phyloP scores from a whole-genome alignment of 2,113 vertebrate species.

The Ardeotis arabs region DNA sequence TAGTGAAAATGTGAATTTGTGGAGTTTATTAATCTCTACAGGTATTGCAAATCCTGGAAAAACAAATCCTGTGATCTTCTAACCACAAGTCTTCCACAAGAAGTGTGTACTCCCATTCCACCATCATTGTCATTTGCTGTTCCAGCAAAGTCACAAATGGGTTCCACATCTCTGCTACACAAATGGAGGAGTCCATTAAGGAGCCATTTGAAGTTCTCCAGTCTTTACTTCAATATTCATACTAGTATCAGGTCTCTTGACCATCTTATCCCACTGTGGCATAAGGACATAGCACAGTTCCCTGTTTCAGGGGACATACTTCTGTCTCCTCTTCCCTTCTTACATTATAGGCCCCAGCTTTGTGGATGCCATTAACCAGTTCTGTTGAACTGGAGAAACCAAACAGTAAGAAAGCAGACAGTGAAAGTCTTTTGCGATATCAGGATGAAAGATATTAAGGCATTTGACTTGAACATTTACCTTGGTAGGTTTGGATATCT shows the following conservation, averaged over 20 bases:
- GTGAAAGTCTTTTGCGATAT: background rate
- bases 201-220: background rate
- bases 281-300: background rate
- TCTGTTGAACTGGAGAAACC: background rate
- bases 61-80: background rate
- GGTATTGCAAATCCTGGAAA: background rate
- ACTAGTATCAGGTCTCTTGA: background rate
- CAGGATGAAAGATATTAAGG: background rate
- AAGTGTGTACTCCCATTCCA: background rate
- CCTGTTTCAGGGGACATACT: background rate
- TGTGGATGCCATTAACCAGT: background rate
- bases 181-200: background rate
- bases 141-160: background rate
- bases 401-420: background rate
- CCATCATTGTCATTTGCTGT: background rate
- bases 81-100: rapidly evolving
- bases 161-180: background rate
- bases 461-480: background rate
- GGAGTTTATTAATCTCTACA: background rate
- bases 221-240: background rate
- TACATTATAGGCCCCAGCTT: background rate
- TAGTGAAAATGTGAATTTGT: background rate
- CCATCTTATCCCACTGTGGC: background rate
- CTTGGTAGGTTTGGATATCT: background rate
- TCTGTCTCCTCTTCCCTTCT: background rate